A percentile compares a stretch with the other conserved stretches of the same genome.
Conservation (phyloP, 2,113 vertebrate species). For the Rostratula benghalensis region DNA sequence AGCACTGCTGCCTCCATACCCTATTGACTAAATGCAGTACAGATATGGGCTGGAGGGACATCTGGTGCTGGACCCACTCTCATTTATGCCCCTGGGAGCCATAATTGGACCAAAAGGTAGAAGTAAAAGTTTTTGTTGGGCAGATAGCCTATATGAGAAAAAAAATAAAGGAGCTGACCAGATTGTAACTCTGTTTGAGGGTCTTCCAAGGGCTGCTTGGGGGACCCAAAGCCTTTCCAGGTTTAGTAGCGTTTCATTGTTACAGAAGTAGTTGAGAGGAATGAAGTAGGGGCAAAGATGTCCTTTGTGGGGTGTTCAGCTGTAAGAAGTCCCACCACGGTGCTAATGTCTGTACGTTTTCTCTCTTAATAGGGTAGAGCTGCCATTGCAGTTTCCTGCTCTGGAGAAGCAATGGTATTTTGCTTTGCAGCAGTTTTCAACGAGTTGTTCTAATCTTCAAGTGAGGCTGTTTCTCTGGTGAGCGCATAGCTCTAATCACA, state of each 20-base stretch:
- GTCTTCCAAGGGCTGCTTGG: not conserved
- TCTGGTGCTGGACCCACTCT: not conserved
- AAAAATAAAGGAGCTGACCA: not conserved
- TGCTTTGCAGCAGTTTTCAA: not conserved
- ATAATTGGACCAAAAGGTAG: not conserved
- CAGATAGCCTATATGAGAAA: not conserved
- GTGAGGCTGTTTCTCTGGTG: not conserved
- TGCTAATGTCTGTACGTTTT: not conserved
- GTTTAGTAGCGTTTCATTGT: not conserved
- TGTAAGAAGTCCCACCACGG: not conserved
- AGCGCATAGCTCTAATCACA: not conserved
- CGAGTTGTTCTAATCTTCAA: not conserved
- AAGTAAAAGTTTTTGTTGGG: not conserved
- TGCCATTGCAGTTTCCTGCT: not conserved
- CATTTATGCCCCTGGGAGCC: not conserved
- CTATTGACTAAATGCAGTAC: too few relatives aligned
- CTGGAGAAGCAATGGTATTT: not conserved
- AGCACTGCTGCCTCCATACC: rapidly evolving
- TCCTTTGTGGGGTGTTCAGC: not conserved
- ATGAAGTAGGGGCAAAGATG: not conserved
- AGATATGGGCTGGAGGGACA: not conserved
- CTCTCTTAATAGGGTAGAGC: not conserved
- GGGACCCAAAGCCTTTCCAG: not conserved
- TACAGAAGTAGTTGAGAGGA: not conserved
- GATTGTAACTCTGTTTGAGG: not conserved